Evolutionary conservation across 2,888 invertebrate species (phyloP), one percentile per base, ranked within the genome.

Genomic region (Cacoxenus indagator): DNA sequence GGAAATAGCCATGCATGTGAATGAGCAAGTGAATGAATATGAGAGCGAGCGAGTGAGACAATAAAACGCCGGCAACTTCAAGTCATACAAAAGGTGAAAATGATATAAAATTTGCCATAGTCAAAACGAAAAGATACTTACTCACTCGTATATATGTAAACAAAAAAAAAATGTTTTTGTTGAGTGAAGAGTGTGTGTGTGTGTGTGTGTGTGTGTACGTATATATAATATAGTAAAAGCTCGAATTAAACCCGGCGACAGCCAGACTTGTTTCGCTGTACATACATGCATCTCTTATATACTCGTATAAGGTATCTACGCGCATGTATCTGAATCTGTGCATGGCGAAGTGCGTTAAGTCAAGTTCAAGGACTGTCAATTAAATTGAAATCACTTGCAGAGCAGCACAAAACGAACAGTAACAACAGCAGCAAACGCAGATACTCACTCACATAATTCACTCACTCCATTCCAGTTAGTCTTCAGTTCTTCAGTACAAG

Each of bases 291-390:
- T 37, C 37, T 11, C 5, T 37, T 6, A 17, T 70, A 68, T 48
- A 64, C 17, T 19, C 45, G n/a, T n/a, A n/a, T n/a, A n/a, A n/a
- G n/a, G n/a, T n/a, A n/a, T n/a, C n/a, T n/a, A n/a, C n/a, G n/a
- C n/a, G n/a, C n/a, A n/a, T n/a, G n/a, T n/a, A 54, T 48, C 1
- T 2, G 6, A 17, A 43, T 62, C 3, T 62, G 62, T 62, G 14
- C 27, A 11, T 27, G 24, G 57, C 57, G 11, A 59, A 43, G 27
- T 78, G 80, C 82, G 78, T 82, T 78, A 84, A 83, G 84, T 84
- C 84, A 84, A 84, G 84, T 84, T 84, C 84, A 81, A 84, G 84
- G 84, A 84, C 84, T 84, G 82, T 82, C 84, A 84, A 84, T 84
- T 86, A 78, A 85, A 84, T 85, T 82, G 80, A 84, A 81, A 81